Conservation (phyloP, 2,113 vertebrate genomes). For the Osmerus mordax region DNA sequence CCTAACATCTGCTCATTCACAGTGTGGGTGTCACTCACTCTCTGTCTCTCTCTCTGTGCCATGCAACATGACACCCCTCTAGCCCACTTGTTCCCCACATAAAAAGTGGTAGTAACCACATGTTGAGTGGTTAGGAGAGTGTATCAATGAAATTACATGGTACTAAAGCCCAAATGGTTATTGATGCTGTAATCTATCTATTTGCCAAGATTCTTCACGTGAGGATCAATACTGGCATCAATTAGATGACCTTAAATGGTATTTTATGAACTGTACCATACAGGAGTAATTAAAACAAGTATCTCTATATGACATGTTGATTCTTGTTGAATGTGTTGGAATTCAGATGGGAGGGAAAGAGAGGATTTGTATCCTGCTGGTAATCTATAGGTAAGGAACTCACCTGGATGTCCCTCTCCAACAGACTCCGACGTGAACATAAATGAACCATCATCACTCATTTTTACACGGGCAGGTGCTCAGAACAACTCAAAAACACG, state of each 20-base stretch:
- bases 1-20: background rate
- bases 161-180: constrained; percentile 41
- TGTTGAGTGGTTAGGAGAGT: constrained; percentile 26
- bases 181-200: background rate
- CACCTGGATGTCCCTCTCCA: constrained; percentile 97
- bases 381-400: constrained; percentile 53
- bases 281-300: no score
- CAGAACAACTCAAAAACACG: constrained; percentile 12
- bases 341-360: background rate
- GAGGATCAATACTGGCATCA: no score
- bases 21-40: background rate
- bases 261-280: no score
- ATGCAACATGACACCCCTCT: constrained; percentile 44
- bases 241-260: no score
- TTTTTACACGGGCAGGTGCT: constrained; percentile 70
- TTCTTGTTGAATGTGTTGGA: background rate
- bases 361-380: background rate
- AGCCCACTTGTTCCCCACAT: constrained; percentile 23
- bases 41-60: background rate
- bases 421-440: constrained; percentile 98
- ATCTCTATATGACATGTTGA: background rate
- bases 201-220: no score
- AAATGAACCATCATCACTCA: constrained; percentile 81
- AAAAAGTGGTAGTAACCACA: constrained; percentile 46
- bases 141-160: constrained; percentile 58